phyloP scores from a whole-genome alignment of 1,140 invertebrate species.

The Polyergus mexicanus region DNA sequence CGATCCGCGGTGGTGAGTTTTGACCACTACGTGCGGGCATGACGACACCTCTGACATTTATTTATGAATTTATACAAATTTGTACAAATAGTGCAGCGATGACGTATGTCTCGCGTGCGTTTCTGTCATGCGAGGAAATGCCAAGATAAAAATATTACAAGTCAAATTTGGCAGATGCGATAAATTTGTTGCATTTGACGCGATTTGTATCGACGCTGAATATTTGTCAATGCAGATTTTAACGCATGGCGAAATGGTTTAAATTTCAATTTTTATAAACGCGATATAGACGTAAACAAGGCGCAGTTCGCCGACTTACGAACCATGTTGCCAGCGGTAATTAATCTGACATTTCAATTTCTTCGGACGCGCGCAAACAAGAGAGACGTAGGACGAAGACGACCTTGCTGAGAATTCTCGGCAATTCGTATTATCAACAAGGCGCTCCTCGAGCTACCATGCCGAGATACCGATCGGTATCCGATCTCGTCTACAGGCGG shows the following conservation, averaged over 20 bases:
- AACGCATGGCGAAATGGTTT: not conserved
- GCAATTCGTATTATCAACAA: conserved; percentile 71
- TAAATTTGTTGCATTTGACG: not conserved
- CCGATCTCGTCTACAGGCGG: conserved; percentile 68
- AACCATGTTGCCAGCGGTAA: conserved; percentile 45
- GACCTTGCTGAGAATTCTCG: conserved; percentile 59
- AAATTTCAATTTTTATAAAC: not conserved
- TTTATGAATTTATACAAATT: not conserved
- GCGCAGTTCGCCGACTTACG: not conserved
- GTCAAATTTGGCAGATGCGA: not conserved
- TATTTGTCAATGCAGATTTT: not conserved
- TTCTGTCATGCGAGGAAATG: not conserved
- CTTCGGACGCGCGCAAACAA: conserved; percentile 50
- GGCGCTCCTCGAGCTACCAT: conserved; percentile 64
- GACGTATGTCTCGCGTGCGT: not conserved
- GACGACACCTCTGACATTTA: not conserved
- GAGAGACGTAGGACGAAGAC: conserved; percentile 20
- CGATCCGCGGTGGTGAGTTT: not conserved
- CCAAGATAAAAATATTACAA: too few species aligned
- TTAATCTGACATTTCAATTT: conserved; percentile 71
- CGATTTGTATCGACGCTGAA: not conserved
- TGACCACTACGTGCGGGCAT: too few species aligned
- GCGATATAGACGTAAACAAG: not conserved
- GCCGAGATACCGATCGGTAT: conserved; percentile 69
- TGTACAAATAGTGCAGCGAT: not conserved